Conservation (phyloP, 2,888 invertebrate genomes). For the Pilophorus perplexus region DNA sequence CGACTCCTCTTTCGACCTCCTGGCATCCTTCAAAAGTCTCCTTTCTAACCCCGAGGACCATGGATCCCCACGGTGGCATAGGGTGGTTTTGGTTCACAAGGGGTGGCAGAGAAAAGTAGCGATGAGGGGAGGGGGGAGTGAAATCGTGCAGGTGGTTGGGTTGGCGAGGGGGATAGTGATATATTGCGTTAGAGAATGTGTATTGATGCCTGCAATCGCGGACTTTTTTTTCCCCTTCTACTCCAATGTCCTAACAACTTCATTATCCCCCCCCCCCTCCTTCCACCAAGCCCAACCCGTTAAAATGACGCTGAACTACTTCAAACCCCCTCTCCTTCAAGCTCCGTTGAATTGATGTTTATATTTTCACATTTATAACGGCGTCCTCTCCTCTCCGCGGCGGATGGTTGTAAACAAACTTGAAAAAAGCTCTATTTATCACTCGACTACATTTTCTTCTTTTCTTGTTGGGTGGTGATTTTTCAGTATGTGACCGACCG, state of each 20-base stretch:
- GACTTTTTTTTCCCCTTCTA: conserved; percentile 3
- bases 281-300: no score
- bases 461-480: no score
- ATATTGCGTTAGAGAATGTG: conserved; percentile 15
- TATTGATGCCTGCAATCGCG: conserved; percentile 17
- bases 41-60: no score
- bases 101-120: no score
- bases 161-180: neutral
- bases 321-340: neutral
- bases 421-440: neutral
- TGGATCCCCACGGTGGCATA: no score
- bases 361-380: conserved; percentile 17
- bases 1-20: no score
- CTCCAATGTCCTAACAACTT: conserved; percentile 20
- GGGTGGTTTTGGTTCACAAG: no score
- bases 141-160: neutral
- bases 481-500: no score
- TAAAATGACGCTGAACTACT: no score
- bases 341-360: conserved; percentile 2
- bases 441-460: no score
- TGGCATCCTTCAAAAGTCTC: no score
- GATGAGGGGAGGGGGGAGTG: neutral
- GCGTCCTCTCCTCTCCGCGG: no score
- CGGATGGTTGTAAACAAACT: conserved; percentile 20
- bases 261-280: conserved; percentile 1